Percentiles rank a stretch among this genome's conserved stretches.
Conservation (phyloP, 2,888 invertebrate species). For the Hypercompe scribonia region DNA sequence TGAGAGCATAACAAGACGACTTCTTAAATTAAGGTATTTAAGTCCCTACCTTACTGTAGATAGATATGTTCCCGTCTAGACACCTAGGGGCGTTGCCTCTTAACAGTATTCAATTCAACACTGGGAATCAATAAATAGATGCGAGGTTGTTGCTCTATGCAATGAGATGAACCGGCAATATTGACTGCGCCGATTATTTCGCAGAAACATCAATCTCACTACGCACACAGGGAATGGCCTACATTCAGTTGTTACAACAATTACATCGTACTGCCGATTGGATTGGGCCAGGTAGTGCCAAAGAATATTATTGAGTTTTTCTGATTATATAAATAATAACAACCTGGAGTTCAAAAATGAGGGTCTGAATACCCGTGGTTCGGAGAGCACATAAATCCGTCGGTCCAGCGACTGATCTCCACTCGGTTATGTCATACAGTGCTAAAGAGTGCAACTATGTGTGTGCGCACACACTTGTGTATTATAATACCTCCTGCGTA, state of each 20-base stretch:
- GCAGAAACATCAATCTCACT: slow-evolving; percentile 26
- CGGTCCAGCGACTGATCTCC: too few species aligned
- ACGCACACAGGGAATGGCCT: slow-evolving; percentile 41
- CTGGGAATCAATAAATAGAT: slow-evolving; percentile 75
- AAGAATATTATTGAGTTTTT: too few species aligned
- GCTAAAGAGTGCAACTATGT: too few species aligned
- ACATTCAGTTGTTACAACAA: slow-evolving; percentile 38
- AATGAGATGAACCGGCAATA: slow-evolving; percentile 19
- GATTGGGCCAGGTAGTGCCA: too few species aligned
- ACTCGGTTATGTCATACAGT: too few species aligned
- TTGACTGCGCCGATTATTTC: slow-evolving; percentile 12
- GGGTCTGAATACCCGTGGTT: too few species aligned
- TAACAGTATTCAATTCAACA: slow-evolving; percentile 71
- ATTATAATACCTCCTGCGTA: too few species aligned
- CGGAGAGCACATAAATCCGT: too few species aligned
- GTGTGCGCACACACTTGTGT: too few species aligned
- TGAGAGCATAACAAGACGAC: background rate
- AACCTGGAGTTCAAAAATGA: too few species aligned
- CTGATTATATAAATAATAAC: too few species aligned
- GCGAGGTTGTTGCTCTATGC: slow-evolving; percentile 65
- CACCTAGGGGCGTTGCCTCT: slow-evolving; percentile 66
- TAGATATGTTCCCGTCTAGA: slow-evolving; percentile 70
- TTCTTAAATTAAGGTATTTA: slow-evolving; percentile 20
- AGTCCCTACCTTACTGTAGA: slow-evolving; percentile 18
- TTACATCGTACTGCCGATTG: too few species aligned